Conservation (phyloP, 2,797 vertebrate genomes). For the Pantherophis vulpinus region DNA sequence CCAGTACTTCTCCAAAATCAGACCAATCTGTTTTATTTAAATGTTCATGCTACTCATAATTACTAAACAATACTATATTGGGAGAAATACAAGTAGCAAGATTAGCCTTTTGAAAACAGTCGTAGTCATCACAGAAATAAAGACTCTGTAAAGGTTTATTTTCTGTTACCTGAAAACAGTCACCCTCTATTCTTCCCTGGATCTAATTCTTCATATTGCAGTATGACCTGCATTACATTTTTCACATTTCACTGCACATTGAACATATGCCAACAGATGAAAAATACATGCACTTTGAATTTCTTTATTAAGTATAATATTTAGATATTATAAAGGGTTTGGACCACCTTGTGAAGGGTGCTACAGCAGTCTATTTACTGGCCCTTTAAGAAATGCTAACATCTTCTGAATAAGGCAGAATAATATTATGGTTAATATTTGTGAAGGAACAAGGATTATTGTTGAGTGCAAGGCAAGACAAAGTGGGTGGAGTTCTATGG, state of each 20-base stretch:
- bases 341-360: neutral
- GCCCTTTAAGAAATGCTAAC: neutral
- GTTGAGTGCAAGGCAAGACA: neutral
- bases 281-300: constrained; percentile 22
- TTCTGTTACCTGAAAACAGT: constrained; percentile 61
- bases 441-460: neutral
- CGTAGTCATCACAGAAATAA: constrained; percentile 68
- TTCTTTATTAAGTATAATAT: neutral
- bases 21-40: neutral
- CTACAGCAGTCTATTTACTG: neutral
- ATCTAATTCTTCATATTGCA: neutral
- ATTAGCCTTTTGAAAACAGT: constrained; percentile 5
- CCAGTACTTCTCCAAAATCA: neutral
- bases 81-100: neutral
- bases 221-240: constrained; percentile 37
- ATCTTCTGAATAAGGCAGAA: neutral
- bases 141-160: constrained; percentile 72
- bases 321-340: neutral
- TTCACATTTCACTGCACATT: constrained; percentile 59
- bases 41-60: neutral
- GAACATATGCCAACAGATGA: constrained; percentile 72
- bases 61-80: neutral
- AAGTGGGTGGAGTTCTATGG: neutral
- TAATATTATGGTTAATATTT: neutral
- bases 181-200: neutral